phyloP scores from a whole-genome alignment of 2,113 vertebrate species.

The Psittacula cyanocephala region DNA sequence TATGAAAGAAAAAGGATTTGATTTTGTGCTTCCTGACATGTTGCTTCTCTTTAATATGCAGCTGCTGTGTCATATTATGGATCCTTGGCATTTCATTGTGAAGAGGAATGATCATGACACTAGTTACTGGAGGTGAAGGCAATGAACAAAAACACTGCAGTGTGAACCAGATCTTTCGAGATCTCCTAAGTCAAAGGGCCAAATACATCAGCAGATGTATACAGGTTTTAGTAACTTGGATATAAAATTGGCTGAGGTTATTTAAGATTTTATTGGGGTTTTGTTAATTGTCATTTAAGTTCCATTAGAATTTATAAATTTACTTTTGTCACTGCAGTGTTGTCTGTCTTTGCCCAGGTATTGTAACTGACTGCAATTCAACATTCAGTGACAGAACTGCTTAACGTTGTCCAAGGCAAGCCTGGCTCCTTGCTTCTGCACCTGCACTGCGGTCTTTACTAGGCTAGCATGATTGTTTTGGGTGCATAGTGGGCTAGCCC shows the following conservation, averaged over 20 bases:
- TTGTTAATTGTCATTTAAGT: background rate
- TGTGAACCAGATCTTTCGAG: background rate
- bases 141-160: background rate
- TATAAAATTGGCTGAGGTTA: background rate
- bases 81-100: background rate
- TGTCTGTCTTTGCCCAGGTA: background rate
- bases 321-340: background rate
- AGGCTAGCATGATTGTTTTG: background rate
- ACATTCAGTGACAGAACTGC: background rate
- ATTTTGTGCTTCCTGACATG: background rate
- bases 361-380: background rate
- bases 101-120: background rate
- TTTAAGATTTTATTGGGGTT: background rate
- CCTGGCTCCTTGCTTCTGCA: background rate
- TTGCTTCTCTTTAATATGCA: background rate
- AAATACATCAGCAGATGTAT: background rate
- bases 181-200: background rate
- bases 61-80: background rate
- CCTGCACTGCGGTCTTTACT: background rate
- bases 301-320: background rate
- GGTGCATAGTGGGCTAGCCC: background rate
- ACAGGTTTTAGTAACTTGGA: background rate
- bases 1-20: background rate
- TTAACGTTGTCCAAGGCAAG: background rate
- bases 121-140: background rate